Conservation (phyloP, 1,140 invertebrate species). For the Dendroctonus valens region DNA sequence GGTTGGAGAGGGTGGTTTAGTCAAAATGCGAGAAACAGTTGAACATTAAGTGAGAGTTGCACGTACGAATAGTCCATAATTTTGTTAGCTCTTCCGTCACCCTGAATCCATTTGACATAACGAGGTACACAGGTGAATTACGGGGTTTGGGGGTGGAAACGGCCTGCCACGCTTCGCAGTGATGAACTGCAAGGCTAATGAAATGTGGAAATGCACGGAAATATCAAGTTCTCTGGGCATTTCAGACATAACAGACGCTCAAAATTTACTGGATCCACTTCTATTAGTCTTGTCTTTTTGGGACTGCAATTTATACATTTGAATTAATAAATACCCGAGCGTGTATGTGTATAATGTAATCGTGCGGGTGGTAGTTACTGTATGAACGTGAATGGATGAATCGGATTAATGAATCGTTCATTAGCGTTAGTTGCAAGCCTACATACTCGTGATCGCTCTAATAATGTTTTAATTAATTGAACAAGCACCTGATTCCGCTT, state of each 20-base stretch:
- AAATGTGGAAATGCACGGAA: slow-evolving; percentile 32
- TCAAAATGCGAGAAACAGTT: slow-evolving; percentile 28
- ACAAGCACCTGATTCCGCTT: too few species aligned
- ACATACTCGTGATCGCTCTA: too few species aligned
- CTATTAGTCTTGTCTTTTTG: too few species aligned
- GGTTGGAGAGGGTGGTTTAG: slow-evolving; percentile 7
- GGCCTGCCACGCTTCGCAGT: slow-evolving; percentile 19
- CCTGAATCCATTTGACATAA: slow-evolving; percentile 28
- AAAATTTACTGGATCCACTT: background rate
- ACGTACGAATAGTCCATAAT: slow-evolving; percentile 35
- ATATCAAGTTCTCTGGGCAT: slow-evolving; percentile 11
- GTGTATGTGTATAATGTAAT: too few species aligned
- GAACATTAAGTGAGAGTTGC: slow-evolving; percentile 32
- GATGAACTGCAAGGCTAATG: slow-evolving; percentile 36
- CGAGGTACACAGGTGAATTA: slow-evolving; percentile 31
- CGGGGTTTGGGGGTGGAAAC: slow-evolving; percentile 9
- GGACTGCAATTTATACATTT: too few species aligned
- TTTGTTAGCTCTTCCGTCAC: slow-evolving; percentile 27
- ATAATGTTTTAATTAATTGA: too few species aligned
- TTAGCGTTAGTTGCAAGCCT: too few species aligned
- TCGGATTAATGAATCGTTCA: too few species aligned
- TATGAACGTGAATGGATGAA: too few species aligned
- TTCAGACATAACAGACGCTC: background rate
- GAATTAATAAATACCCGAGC: too few species aligned
- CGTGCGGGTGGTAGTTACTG: too few species aligned